These are phyloP conservation scores for Abrostola tripartita DNA, from an alignment of 2,888 invertebrate genomes.

Conservation along the genomic window DNA sequence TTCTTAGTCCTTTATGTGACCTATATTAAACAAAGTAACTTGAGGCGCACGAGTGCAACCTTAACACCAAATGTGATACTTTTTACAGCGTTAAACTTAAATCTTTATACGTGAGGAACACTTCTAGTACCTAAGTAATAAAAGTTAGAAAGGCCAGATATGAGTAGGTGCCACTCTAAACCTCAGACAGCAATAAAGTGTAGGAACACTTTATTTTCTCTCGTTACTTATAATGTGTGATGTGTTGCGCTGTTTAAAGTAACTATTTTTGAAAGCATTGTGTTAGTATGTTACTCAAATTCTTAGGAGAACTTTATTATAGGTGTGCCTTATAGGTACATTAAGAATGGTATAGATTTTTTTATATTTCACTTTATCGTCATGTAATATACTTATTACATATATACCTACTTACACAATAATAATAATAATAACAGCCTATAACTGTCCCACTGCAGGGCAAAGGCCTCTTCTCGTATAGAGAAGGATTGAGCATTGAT, in stretches of 20 bases:
- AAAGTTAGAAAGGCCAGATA: conserved; percentile 21
- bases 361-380: too few species aligned
- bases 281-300: not conserved
- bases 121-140: conserved; percentile 19
- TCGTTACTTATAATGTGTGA: conserved; percentile 22
- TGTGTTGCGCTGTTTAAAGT: conserved; percentile 20
- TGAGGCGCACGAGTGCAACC: not conserved
- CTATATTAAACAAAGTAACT: not conserved
- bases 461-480: too few species aligned
- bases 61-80: not conserved
- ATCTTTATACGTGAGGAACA: not conserved
- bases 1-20: not conserved
- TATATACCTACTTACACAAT: too few species aligned
- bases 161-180: conserved; percentile 42
- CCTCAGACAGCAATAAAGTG: conserved; percentile 35
- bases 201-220: conserved; percentile 39
- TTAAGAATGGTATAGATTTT: too few species aligned
- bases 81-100: conserved; percentile 2
- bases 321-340: too few species aligned
- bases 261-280: not conserved
- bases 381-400: too few species aligned
- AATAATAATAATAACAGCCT: too few species aligned
- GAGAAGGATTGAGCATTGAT: too few species aligned
- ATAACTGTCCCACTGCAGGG: too few species aligned
- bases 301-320: not conserved